Percentiles rank a stretch among this genome's conserved stretches.
Evolutionary conservation across 1,140 invertebrate species (phyloP).

Genomic region (Euglossa dilemma): DNA sequence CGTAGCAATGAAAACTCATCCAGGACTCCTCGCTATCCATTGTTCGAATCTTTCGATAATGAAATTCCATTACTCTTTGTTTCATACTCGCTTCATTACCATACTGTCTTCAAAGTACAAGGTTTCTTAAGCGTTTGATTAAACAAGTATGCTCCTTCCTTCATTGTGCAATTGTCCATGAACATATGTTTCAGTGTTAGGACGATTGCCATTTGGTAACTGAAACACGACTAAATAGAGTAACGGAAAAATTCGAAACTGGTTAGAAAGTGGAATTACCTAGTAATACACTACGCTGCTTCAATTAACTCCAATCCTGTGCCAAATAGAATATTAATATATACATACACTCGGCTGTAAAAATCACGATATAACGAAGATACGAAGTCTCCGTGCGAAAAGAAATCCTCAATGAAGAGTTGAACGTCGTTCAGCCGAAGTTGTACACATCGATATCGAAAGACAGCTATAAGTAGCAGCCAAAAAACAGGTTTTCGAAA

Average conservation of each 20-base stretch:
- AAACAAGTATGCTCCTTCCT: neutral
- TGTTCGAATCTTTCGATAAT: slow-evolving; percentile 14
- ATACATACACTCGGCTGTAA: no score
- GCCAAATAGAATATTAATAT: no score
- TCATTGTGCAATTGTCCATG: neutral
- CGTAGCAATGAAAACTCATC: neutral
- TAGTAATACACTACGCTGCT: no score
- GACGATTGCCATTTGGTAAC: no score
- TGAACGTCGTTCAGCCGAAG: neutral
- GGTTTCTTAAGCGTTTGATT: neutral
- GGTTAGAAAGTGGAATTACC: no score
- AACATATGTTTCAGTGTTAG: neutral
- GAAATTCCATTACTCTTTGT: slow-evolving; percentile 6
- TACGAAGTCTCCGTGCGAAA: no score
- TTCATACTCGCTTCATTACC: neutral
- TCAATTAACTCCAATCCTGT: no score
- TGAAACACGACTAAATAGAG: no score
- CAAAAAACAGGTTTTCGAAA: slow-evolving; percentile 22
- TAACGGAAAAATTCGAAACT: no score
- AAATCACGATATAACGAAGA: no score
- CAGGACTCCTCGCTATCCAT: slow-evolving; percentile 11
- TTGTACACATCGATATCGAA: neutral
- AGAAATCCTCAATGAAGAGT: no score
- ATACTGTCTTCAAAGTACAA: neutral
- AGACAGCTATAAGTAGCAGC: neutral